Evolutionary conservation across 2,797 vertebrate species (phyloP), one percentile per base, ranked within the genome.

Genomic region (Anniella stebbinsi): DNA sequence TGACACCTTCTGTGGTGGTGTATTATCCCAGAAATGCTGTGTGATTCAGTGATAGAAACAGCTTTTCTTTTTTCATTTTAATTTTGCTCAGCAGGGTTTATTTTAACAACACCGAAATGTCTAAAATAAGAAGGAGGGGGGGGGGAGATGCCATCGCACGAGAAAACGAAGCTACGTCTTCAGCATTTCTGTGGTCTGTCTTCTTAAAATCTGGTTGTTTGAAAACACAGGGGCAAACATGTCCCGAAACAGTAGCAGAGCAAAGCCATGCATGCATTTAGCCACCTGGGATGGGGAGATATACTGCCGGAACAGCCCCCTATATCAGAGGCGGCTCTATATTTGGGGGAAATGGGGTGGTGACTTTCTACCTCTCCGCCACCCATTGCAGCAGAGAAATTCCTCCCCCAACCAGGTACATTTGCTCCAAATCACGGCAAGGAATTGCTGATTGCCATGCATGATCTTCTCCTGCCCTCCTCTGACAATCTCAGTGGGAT

Each of bases 11-110:
- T 80, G 51, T 7, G 76, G 21, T 25, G 11, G 10, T 70, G 75
- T 41, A 78, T 78, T 82, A 72, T 85, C 70, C 17, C 54, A 80
- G 67, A 84, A 80, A 60, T 45, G 69, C 51, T 23, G 13, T 28
- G 70, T 54, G 87, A 88, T 81, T 75, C 69, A 36, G 76, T 15
- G 45, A 23, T 82, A 70, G 51, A 28, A 89, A 88, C 41, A 33
- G 60, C 25, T 70, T 87, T 80, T 18, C 30, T 60, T 72, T 67
- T 87, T 87, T 66, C 1, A 12, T 70, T 12, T 54, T 36, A 48
- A 3, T 69, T 72, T 82, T 60, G 30, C 51, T 57, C 54, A 18
- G 18, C 0, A 15, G 17, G 66, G 23, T 73, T 90, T 48, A 63
- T 86, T 90, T 87, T 48, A 73, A 87, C 18, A 38, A 38, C 41